Base-by-base conservation (phyloP, 2,888 invertebrate species). In the Elysia crispata region DNA sequence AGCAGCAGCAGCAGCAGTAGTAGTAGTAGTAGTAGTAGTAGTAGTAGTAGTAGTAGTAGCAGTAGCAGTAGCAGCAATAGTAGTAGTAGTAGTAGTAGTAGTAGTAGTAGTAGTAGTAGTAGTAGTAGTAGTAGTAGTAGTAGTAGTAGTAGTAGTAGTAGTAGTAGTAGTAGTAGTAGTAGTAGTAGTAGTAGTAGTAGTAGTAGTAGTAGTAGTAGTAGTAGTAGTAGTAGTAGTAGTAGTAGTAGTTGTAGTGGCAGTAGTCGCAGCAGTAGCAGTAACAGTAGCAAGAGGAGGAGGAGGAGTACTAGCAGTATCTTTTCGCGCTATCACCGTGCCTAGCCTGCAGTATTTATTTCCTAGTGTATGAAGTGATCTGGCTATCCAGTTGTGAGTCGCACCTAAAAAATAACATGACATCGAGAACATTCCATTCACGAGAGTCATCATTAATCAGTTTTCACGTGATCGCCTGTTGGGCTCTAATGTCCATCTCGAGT, bases 1-100 rank as follows among this genome's bases (percentile, higher is more conserved):
- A 15, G 18, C 54, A 54, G 54, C 54, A 54, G 54, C 54, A 54
- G 54, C 54, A 54, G 18, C 54, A 54, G 18, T 18, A 54, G 18
- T 54, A 54, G 54, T 54, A 54, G 15, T 54, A 54, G 15, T 54
- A 54, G 15, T 54, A 54, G 15, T 54, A 54, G 15, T 54, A 54
- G 13, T 54, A 54, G 15, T 54, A 54, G 54, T 54, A 54, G 54
- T 54, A 54, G 54, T 54, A 54, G 54, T 54, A 54, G 54, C 54
- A 54, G 54, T 54, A 54, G 54, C 18, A 54, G 54, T 54, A 54
- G 54, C 18, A 54, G 54, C 18, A 54, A 18, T 54, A 54, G 54
- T 54, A 54, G 64, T 64, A 23, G 25, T 64, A 64, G 64, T 64
- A 23, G 25, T 64, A 23, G 64, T 64, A 23, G 25, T 64, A 23